phyloP scores from a whole-genome alignment of 2,113 vertebrate genomes.

The Strix uralensis region DNA sequence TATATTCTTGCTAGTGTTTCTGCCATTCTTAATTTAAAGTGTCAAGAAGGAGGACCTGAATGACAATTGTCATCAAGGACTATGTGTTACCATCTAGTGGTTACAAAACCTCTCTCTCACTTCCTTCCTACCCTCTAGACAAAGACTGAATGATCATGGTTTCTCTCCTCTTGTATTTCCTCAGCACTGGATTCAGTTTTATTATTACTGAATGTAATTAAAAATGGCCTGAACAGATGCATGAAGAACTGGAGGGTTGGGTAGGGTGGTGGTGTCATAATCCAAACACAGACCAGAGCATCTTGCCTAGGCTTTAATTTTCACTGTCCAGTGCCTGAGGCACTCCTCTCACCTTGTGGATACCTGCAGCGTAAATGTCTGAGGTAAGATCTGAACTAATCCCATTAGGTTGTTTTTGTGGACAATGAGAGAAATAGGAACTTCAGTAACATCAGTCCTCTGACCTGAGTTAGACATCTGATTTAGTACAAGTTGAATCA shows the following conservation, averaged over 20 bases:
- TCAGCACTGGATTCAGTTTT: background rate
- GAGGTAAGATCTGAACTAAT: background rate
- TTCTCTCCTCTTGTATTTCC: background rate
- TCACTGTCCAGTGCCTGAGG: background rate
- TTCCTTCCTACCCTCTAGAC: background rate
- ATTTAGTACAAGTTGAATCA: background rate
- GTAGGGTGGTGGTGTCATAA: background rate
- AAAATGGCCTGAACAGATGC: background rate
- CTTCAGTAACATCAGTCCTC: background rate
- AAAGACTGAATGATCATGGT: background rate
- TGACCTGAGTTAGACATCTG: background rate
- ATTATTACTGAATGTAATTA: background rate
- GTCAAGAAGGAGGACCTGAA: background rate
- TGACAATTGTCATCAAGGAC: background rate
- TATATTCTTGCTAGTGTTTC: background rate
- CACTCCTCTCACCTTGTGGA: background rate
- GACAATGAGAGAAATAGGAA: background rate
- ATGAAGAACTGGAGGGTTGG: background rate
- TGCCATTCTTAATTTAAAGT: background rate
- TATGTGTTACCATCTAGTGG: background rate
- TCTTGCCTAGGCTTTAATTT: background rate
- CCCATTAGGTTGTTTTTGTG: background rate
- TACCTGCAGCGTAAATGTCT: background rate
- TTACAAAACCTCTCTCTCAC: background rate
- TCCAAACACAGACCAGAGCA: background rate